Base-by-base conservation (phyloP, 2,888 invertebrate species). In the Poecilus cupreus region DNA sequence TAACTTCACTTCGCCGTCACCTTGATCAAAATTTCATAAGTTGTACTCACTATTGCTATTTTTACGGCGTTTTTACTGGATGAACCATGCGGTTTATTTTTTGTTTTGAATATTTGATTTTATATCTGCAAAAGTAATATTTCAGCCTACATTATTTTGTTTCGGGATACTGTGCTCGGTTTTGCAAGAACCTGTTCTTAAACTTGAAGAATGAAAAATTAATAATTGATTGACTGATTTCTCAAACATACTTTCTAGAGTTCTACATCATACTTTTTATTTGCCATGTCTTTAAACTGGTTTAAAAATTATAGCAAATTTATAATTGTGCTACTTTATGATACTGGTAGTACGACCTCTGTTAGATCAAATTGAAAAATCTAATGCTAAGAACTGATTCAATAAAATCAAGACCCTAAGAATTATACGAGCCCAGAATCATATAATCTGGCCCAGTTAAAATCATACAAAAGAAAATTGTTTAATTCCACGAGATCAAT, bases 81-180 rank as follows among this genome's bases (percentile, higher is more conserved):
- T 26, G 11, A 24, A 22, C 54, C 20, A 11, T 60, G 13, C 13
- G 26, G 26, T 60, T 26, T 60, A 26, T 32, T 60, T 60, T 57
- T 60, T 60, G 51, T 51, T 11, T 60, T 60, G 18, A 60, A 60
- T 60, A 13, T 60, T 60, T 60, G 26, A 60, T 60, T n/a, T 60
- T 10, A 60, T 32, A 26, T 60, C n/a, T 60, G 60, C 60, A 60
- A 26, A 24, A 60, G 60, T 60, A 24, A 60, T 60, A 60, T 60
- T 60, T 26, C 6, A 11, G 1, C 57, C 57, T 24, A 22, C 57
- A 24, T 24, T 11, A 43, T n/a, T 43, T 57, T 57, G 3, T 0
- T 24, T n/a, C 2, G 13, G 13, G 10, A 43, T n/a, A 43, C 1
- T 5, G 13, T 4, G 3, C 13, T n/a, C 13, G 0, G 43, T 43